Evolutionary conservation across 1,140 invertebrate genomes (phyloP).

Genomic region (Trypoxylus dichotomus): DNA sequence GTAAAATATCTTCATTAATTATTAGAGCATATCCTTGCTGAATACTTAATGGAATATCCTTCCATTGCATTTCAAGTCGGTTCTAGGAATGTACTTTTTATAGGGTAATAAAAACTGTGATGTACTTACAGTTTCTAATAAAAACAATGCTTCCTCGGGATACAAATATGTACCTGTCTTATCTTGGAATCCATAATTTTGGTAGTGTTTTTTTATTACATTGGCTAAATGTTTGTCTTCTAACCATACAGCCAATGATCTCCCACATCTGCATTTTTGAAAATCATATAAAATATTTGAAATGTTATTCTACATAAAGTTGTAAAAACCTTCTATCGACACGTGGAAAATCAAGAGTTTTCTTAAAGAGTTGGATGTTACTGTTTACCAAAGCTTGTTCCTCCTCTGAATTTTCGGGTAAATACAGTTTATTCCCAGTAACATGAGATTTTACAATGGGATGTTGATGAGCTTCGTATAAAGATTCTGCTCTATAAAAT

Average conservation of each 20-base stretch:
- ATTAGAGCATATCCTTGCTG: constrained; percentile 47
- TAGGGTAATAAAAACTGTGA: neutral
- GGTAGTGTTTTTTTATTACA: constrained; percentile 40
- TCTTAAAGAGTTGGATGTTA: constrained; percentile 33
- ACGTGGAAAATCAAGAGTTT: constrained; percentile 36
- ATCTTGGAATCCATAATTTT: constrained; percentile 44
- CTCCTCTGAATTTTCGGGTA: constrained; percentile 35
- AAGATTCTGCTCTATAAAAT: constrained; percentile 21
- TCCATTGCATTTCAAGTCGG: constrained; percentile 45
- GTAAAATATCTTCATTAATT: constrained; percentile 34
- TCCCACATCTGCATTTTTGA: constrained; percentile 37
- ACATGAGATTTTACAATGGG: constrained; percentile 42
- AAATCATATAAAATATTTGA: neutral
- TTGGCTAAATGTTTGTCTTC: constrained; percentile 34
- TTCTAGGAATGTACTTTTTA: constrained; percentile 42
- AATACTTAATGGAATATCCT: constrained; percentile 44
- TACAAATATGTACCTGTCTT: constrained; percentile 42
- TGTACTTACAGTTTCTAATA: constrained; percentile 49
- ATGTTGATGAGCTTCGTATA: constrained; percentile 40
- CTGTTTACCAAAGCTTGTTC: neutral
- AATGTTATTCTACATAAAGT: neutral
- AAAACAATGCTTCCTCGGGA: constrained; percentile 50
- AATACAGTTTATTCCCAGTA: constrained; percentile 39
- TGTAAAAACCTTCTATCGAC: constrained; percentile 41
- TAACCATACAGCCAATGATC: constrained; percentile 40